Evolutionary conservation across 2,113 vertebrate genomes (phyloP).

Genomic region (Labeo rohita): DNA sequence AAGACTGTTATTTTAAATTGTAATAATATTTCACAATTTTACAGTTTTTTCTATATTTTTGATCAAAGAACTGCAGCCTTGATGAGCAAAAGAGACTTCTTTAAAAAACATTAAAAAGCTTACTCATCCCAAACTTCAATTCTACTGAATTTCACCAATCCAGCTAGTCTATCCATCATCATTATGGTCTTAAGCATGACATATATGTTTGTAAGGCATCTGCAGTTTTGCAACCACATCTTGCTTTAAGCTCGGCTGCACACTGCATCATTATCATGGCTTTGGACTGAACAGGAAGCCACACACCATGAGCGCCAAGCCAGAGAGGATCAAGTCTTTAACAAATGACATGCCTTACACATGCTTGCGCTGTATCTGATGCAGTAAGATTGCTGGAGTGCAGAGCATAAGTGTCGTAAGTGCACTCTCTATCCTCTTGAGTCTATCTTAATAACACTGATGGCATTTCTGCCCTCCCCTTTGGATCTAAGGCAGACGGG

Average conservation of each 20-base stretch:
- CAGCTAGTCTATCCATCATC: constrained; percentile 6
- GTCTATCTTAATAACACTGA: constrained; percentile 24
- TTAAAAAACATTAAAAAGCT: too few species aligned
- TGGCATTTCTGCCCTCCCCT: not conserved
- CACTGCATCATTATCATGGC: constrained; percentile 3
- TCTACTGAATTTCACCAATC: not conserved
- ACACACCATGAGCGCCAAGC: not conserved
- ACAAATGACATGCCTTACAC: constrained; percentile 15
- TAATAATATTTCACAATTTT: not conserved
- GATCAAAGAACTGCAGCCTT: not conserved
- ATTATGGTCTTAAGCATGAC: not conserved
- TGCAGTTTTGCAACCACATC: constrained; percentile 12
- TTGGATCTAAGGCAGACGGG: not conserved
- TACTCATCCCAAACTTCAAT: too few species aligned
- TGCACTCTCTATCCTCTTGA: constrained; percentile 33
- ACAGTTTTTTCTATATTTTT: not conserved
- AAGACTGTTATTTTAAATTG: too few species aligned
- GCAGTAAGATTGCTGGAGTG: not conserved
- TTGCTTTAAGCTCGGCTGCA: not conserved
- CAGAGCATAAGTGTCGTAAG: constrained; percentile 14
- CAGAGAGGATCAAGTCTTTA: constrained; percentile 22
- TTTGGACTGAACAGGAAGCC: constrained; percentile 13
- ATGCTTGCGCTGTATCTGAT: constrained; percentile 29
- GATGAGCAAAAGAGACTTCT: too few species aligned
- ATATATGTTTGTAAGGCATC: not conserved